Evolutionary conservation across 35 echinoderm and acorn worm species (phyloP).

Genomic region (Patiria miniata): DNA sequence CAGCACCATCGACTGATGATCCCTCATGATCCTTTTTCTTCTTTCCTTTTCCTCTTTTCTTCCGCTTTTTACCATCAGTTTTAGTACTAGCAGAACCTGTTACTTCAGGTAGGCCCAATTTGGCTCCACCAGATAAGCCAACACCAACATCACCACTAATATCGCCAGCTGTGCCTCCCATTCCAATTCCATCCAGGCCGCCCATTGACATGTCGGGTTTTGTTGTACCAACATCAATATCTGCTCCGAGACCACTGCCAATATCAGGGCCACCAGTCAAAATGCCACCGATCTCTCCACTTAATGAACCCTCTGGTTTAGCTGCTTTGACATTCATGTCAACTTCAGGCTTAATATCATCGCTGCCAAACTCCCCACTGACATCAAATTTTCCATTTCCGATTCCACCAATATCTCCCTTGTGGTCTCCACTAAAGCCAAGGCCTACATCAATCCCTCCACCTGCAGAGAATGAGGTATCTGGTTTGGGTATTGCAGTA

Average conservation of each 20-base stretch:
- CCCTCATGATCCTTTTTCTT: conserved; percentile 32
- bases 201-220: conserved; percentile 24
- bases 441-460: neutral
- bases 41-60: neutral
- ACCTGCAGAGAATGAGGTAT: neutral
- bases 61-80: conserved; percentile 9
- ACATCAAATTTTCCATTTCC: neutral
- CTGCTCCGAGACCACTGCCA: conserved; percentile 25
- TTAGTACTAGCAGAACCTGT: conserved; percentile 19
- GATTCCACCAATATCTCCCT: conserved; percentile 2
- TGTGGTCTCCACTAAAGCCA: neutral
- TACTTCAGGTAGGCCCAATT: neutral
- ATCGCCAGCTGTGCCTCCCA: conserved; percentile 33
- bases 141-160: conserved; percentile 27
- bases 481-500: conserved; percentile 29
- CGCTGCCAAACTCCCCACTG: conserved; percentile 13
- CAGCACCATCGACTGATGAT: conserved; percentile 37
- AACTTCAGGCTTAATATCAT: conserved; percentile 53
- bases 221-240: conserved; percentile 21
- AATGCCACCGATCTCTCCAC: conserved; percentile 47
- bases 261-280: conserved; percentile 33
- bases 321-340: conserved; percentile 69
- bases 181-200: no score
- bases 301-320: conserved; percentile 45
- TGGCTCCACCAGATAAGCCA: neutral